phyloP scores from a whole-genome alignment of 2,797 vertebrate genomes.

The Lacerta agilis region DNA sequence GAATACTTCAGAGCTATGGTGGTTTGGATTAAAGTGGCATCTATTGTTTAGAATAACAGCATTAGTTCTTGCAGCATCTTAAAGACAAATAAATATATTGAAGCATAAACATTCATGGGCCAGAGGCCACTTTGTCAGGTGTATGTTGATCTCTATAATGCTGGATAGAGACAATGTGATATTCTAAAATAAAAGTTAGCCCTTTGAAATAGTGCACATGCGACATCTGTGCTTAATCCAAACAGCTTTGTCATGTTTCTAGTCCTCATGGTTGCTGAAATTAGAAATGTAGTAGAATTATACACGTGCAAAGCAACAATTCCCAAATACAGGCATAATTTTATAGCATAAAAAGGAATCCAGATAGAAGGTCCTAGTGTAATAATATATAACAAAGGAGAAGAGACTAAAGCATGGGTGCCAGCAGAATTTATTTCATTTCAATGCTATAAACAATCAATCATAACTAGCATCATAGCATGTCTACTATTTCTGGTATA shows the following conservation, averaged over 20 bases:
- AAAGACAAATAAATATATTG: neutral
- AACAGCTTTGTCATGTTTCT: neutral
- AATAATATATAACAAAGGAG: neutral
- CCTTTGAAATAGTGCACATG: neutral
- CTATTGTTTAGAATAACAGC: neutral
- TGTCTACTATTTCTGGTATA: too few species aligned
- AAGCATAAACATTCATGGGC: neutral
- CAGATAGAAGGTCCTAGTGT: neutral
- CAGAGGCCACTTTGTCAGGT: neutral
- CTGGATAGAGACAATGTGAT: neutral
- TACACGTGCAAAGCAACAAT: neutral
- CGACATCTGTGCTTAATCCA: neutral
- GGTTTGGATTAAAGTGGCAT: neutral
- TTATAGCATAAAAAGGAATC: neutral
- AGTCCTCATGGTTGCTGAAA: neutral
- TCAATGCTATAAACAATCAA: too few species aligned
- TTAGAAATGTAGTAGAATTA: neutral
- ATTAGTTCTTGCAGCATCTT: neutral
- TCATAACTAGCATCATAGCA: too few species aligned
- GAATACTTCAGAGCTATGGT: neutral
- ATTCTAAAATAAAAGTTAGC: neutral
- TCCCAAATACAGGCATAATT: neutral
- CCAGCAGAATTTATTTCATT: too few species aligned
- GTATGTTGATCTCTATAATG: neutral
- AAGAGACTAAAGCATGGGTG: neutral